Evolutionary conservation across 2,113 vertebrate species (phyloP).

Genomic region (Okapia johnstoni): DNA sequence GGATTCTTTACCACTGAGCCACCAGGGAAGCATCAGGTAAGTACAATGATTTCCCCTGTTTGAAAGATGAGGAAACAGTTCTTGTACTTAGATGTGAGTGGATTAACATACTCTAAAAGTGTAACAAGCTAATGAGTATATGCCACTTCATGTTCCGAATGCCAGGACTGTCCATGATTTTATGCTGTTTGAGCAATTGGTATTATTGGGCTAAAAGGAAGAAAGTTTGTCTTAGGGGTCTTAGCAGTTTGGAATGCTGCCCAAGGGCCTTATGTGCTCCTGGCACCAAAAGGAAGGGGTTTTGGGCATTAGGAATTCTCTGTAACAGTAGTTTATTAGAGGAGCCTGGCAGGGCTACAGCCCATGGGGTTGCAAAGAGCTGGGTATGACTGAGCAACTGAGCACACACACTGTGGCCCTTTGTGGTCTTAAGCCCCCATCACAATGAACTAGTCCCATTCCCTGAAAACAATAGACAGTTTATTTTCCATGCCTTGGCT

Average conservation of each 20-base stretch:
- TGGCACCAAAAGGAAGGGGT: background rate
- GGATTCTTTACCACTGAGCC: background rate
- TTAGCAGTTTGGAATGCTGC: background rate
- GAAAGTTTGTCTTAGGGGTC: background rate
- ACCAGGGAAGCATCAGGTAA: background rate
- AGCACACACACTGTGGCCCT: background rate
- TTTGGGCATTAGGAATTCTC: background rate
- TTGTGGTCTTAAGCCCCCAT: background rate
- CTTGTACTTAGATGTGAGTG: background rate
- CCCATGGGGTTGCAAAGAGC: background rate
- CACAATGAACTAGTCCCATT: background rate
- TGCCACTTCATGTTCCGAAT: background rate
- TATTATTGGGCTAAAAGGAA: background rate
- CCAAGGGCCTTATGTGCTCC: background rate
- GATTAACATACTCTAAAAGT: background rate
- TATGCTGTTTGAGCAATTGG: background rate
- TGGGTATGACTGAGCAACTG: background rate
- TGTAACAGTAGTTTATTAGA: background rate
- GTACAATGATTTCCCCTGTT: background rate
- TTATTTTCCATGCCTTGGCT: background rate
- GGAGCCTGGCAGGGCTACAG: background rate
- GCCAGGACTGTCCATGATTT: background rate
- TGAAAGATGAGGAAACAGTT: background rate
- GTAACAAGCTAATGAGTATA: background rate
- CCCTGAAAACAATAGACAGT: background rate